phyloP scores from a whole-genome alignment of 2,113 vertebrate species.

The Pitta sordida region DNA sequence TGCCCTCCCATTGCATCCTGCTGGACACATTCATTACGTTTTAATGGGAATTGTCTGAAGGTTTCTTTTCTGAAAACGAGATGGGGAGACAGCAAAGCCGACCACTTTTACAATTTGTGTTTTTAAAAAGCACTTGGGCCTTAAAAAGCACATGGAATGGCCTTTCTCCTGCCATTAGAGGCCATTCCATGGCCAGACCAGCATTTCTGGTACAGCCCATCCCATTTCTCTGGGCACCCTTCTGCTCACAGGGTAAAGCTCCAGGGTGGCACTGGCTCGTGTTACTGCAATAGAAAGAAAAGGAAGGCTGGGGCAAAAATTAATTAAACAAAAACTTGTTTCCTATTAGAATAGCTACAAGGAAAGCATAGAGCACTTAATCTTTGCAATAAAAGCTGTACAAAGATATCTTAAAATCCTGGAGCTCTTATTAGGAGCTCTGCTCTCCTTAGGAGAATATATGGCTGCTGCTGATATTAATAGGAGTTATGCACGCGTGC shows the following conservation, averaged over 20 bases:
- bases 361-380: fast-evolving
- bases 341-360: neutral
- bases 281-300: neutral
- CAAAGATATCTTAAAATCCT: neutral
- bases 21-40: neutral
- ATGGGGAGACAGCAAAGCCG: neutral
- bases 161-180: fast-evolving
- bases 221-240: neutral
- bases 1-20: neutral
- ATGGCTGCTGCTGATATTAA: neutral
- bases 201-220: fast-evolving
- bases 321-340: neutral
- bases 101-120: too few species aligned
- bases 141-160: neutral
- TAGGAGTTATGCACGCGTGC: neutral
- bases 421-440: neutral
- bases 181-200: fast-evolving
- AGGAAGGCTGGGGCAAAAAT: neutral
- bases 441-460: neutral
- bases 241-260: neutral
- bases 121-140: neutral
- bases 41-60: neutral
- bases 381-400: neutral
- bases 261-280: fast-evolving
- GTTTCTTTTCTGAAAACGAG: neutral